Conservation (phyloP, 1,140 invertebrate species). For the Pachyrhynchus sulphureomaculatus region DNA sequence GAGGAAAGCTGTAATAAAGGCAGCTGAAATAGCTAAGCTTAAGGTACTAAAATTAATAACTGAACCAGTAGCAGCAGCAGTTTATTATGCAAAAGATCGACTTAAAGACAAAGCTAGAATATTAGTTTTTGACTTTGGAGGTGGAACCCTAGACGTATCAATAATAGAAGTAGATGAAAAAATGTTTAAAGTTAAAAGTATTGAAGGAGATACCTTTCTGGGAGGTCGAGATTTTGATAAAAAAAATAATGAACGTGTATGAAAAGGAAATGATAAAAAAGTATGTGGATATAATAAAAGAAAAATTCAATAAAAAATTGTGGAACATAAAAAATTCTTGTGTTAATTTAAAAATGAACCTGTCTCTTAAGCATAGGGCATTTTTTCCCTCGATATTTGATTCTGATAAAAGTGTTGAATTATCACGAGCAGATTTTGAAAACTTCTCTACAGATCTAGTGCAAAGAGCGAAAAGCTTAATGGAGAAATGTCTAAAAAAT, state of each 20-base stretch:
- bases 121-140: conserved; percentile 61
- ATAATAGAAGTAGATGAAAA: conserved; percentile 74
- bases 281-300: neutral
- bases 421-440: conserved; percentile 75
- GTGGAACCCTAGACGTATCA: conserved; percentile 78
- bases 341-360: neutral
- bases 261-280: conserved; percentile 56
- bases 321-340: neutral
- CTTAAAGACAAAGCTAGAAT: conserved; percentile 52
- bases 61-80: conserved; percentile 67
- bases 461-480: conserved; percentile 50
- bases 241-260: too few species aligned
- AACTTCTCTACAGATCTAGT: conserved; percentile 67
- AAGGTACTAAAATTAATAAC: conserved; percentile 59
- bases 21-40: conserved; percentile 54
- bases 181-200: conserved; percentile 66
- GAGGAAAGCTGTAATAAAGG: conserved; percentile 20
- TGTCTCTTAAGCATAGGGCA: neutral
- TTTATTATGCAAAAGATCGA: conserved; percentile 56
- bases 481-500: conserved; percentile 25
- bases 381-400: conserved; percentile 38
- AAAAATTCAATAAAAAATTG: neutral
- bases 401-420: conserved; percentile 69
- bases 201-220: conserved; percentile 65
- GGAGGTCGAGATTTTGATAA: too few species aligned